phyloP scores from a whole-genome alignment of 2,113 vertebrate genomes.

The Microtus richardsoni region DNA sequence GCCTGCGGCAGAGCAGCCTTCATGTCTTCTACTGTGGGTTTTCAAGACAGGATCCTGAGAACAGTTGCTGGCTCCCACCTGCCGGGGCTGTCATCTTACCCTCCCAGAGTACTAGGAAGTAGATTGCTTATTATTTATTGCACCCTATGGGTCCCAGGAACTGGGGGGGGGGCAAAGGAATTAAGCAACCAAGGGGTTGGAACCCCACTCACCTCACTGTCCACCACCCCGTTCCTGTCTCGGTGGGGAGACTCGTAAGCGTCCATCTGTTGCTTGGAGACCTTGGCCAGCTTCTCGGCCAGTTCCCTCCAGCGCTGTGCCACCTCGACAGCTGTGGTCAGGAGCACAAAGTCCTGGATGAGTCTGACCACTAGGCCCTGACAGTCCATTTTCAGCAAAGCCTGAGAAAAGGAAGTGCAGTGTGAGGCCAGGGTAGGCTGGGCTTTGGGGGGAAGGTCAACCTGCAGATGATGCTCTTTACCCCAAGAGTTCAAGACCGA shows the following conservation, averaged over 20 bases:
- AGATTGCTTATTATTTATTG: neutral
- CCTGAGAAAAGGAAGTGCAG: conserved; percentile 82
- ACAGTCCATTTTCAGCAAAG: conserved; percentile 97
- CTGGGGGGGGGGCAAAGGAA: too few relatives aligned
- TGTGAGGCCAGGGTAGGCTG: rapidly evolving
- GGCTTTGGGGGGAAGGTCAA: rapidly evolving
- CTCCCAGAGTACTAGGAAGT: rapidly evolving
- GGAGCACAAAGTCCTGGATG: conserved; percentile 96
- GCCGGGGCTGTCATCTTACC: neutral
- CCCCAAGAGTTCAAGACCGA: rapidly evolving
- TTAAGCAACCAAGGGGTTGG: neutral
- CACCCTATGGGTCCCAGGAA: rapidly evolving
- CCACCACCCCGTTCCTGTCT: conserved; percentile 92
- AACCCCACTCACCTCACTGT: conserved; percentile 91
- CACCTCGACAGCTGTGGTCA: conserved; percentile 97
- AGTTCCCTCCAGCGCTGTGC: conserved; percentile 97
- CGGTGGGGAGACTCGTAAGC: conserved; percentile 96
- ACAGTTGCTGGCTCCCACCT: rapidly evolving
- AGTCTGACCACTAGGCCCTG: conserved; percentile 96
- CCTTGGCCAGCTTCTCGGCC: conserved; percentile 94
- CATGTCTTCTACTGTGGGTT: neutral
- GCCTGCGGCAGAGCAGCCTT: rapidly evolving
- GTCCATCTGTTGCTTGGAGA: conserved; percentile 97
- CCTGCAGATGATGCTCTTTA: rapidly evolving
- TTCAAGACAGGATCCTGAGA: neutral